These are phyloP conservation scores for Gymnogyps californianus DNA, from an alignment of 2,113 vertebrate species.

Conservation along the genomic window DNA sequence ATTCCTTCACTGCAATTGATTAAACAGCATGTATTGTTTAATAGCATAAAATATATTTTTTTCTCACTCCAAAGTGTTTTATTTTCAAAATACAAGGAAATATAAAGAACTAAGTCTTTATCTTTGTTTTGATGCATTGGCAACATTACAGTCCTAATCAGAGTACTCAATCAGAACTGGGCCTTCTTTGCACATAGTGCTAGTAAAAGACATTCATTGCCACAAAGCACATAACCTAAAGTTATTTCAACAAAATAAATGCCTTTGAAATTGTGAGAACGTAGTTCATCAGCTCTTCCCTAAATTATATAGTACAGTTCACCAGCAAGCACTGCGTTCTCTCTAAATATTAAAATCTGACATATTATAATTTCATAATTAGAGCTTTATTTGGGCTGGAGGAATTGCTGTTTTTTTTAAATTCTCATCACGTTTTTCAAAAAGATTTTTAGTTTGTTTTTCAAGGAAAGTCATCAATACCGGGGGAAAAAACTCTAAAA, in stretches of 20 bases:
- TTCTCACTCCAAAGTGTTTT: not conserved
- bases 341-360: not conserved
- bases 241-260: not conserved
- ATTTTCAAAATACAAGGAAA: not conserved
- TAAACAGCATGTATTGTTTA: not conserved
- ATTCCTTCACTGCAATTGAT: not conserved
- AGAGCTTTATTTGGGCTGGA: not conserved
- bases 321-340: not conserved
- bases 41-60: not conserved
- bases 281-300: not conserved
- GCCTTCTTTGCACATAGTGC: not conserved
- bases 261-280: not conserved
- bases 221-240: not conserved
- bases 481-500: not conserved
- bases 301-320: not conserved
- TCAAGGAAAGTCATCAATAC: not conserved
- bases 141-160: not conserved
- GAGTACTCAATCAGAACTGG: not conserved
- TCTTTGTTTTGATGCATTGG: not conserved
- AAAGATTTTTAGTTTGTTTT: not conserved
- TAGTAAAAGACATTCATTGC: not conserved
- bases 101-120: not conserved
- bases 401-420: not conserved
- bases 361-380: not conserved
- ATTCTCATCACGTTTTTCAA: not conserved